Evolutionary conservation across 2,113 vertebrate species (phyloP).

Genomic region (Hemiprocne comata): DNA sequence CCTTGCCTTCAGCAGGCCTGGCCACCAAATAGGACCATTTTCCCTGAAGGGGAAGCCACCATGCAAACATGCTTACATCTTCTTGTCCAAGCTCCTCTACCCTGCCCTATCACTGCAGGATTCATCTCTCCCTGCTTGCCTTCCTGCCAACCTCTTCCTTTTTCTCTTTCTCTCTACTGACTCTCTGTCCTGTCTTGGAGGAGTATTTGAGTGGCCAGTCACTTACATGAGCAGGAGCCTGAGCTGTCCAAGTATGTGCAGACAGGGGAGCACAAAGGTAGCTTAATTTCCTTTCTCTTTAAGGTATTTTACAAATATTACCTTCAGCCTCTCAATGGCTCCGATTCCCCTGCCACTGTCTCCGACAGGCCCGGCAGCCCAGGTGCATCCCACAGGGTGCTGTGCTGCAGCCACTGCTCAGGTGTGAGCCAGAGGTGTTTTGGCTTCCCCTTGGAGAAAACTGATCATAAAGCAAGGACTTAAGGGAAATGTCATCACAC

Average conservation of each 20-base stretch:
- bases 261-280: background rate
- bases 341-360: fast-evolving
- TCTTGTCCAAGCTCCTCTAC: background rate
- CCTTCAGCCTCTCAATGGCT: background rate
- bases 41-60: background rate
- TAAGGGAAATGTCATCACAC: background rate
- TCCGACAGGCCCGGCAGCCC: background rate
- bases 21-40: background rate
- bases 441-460: background rate
- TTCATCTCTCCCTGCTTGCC: background rate
- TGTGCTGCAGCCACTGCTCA: fast-evolving
- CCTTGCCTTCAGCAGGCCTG: background rate
- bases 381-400: background rate
- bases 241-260: too few relatives aligned
- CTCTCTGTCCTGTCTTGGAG: background rate
- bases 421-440: fast-evolving
- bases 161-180: background rate
- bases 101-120: background rate
- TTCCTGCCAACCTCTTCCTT: background rate
- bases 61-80: background rate
- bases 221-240: background rate
- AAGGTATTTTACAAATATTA: background rate
- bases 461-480: background rate
- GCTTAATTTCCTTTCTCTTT: background rate
- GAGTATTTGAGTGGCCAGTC: fast-evolving